Evolutionary conservation across 2,888 invertebrate species (phyloP).

Genomic region (Beris morrisii): DNA sequence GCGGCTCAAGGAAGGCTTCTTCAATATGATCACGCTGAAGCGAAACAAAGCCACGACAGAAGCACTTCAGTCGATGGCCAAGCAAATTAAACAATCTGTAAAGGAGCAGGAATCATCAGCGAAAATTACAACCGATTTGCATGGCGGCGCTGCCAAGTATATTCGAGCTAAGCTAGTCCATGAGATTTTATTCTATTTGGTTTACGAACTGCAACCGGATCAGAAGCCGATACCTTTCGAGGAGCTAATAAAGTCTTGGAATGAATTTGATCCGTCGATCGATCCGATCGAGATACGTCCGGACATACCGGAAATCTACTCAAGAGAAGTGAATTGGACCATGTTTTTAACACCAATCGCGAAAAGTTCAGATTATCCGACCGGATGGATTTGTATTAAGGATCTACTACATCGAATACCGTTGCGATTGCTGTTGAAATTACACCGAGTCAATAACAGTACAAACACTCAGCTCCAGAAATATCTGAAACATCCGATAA

Average conservation of each 20-base stretch:
- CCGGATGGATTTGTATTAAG: slow-evolving; percentile 70
- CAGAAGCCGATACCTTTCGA: slow-evolving; percentile 39
- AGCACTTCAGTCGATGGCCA: slow-evolving; percentile 19
- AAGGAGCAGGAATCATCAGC: too few relatives aligned
- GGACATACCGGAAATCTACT: slow-evolving; percentile 59
- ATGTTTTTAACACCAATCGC: slow-evolving; percentile 73
- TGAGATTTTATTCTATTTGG: slow-evolving; percentile 69
- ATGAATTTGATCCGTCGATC: slow-evolving; percentile 48
- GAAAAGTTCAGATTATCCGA: slow-evolving; percentile 60
- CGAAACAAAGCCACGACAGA: slow-evolving; percentile 20
- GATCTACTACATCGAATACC: slow-evolving; percentile 73
- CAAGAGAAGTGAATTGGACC: slow-evolving; percentile 65
- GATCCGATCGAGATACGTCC: slow-evolving; percentile 52
- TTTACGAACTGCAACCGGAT: slow-evolving; percentile 61
- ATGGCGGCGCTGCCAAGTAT: slow-evolving; percentile 60
- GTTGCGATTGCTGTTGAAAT: slow-evolving; percentile 67
- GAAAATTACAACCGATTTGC: too few relatives aligned
- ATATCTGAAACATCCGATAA: slow-evolving; percentile 67
- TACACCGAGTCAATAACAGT: slow-evolving; percentile 63
- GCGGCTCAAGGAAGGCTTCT: slow-evolving; percentile 9
- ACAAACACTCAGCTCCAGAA: slow-evolving; percentile 61
- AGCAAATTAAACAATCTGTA: slow-evolving; percentile 2
- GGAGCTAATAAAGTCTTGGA: slow-evolving; percentile 45
- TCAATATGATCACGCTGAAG: slow-evolving; percentile 14
- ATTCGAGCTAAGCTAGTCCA: slow-evolving; percentile 68